These are phyloP conservation scores for Galaxias olidus DNA, from an alignment of 2,797 vertebrate species.

Conservation along the genomic window DNA sequence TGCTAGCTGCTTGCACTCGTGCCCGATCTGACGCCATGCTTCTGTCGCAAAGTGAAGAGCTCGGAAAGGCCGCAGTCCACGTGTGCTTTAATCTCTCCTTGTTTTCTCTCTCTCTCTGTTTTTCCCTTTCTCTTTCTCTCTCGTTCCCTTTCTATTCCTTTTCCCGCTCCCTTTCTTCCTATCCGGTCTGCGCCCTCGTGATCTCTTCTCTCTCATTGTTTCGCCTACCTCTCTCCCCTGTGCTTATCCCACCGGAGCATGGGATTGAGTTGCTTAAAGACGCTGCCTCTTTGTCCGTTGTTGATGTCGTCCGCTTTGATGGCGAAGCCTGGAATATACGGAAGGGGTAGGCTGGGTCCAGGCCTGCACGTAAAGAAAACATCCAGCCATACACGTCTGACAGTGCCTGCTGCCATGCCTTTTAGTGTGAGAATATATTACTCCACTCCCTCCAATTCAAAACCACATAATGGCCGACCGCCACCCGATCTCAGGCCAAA, in stretches of 20 bases:
- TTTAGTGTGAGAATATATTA: neutral
- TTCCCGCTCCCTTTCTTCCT: neutral
- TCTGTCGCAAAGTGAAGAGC: too few species aligned
- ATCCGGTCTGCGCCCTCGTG: neutral
- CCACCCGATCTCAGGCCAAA: too few species aligned
- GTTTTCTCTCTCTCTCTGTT: neutral
- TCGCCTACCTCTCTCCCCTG: neutral
- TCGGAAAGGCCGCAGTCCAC: too few species aligned
- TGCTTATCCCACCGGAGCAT: conserved; percentile 1
- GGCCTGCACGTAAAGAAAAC: neutral
- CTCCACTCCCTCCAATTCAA: neutral
- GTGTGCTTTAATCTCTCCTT: neutral
- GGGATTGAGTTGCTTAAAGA: neutral
- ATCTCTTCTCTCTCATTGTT: too few species aligned
- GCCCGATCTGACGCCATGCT: too few species aligned
- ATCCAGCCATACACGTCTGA: neutral
- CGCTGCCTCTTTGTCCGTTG: neutral
- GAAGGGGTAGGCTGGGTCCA: neutral
- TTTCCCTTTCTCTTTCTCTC: neutral
- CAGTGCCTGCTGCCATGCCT: neutral
- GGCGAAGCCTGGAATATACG: neutral
- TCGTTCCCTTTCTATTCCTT: neutral
- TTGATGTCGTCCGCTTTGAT: neutral
- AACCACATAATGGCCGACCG: too few species aligned
- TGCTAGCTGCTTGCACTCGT: too few species aligned